A percentile compares a stretch with the other conserved stretches of the same genome.
Conservation (phyloP, 2,113 vertebrate genomes). For the Sardina pilchardus region DNA sequence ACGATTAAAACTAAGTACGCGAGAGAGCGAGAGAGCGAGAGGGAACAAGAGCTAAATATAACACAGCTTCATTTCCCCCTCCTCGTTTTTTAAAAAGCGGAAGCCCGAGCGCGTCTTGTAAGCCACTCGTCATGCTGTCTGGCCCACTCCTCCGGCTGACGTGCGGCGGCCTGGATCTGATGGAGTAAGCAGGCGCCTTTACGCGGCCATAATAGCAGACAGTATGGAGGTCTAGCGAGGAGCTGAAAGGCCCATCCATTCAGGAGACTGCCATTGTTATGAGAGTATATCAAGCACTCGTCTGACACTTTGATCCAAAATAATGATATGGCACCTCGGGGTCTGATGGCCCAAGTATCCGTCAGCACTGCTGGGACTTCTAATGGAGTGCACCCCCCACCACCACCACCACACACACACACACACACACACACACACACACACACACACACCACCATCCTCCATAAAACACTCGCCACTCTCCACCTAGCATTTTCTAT, state of each 20-base stretch:
- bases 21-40: background rate
- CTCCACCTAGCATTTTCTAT: background rate
- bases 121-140: constrained; percentile 7
- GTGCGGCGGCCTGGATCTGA: background rate
- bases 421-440: constrained; percentile 5
- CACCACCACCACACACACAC: constrained; percentile 5
- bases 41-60: background rate
- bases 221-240: constrained; percentile 4
- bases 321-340: constrained; percentile 36
- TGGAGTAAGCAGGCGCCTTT: constrained; percentile 38
- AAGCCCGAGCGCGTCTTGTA: background rate
- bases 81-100: background rate
- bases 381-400: constrained; percentile 31
- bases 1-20: background rate
- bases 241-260: constrained; percentile 32
- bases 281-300: constrained; percentile 40
- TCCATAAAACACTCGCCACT: constrained; percentile 32
- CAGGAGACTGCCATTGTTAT: constrained; percentile 36
- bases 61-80: no score
- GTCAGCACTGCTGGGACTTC: constrained; percentile 26
- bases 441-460: constrained; percentile 6
- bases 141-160: background rate
- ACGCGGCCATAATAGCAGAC: constrained; percentile 33
- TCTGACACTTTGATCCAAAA: constrained; percentile 42
- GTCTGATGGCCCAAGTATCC: constrained; percentile 39